Percentiles rank a stretch among this genome's conserved stretches.
These are phyloP conservation scores for Urocolius indicus DNA, from an alignment of 2,113 vertebrate genomes.

Conservation along the genomic window DNA sequence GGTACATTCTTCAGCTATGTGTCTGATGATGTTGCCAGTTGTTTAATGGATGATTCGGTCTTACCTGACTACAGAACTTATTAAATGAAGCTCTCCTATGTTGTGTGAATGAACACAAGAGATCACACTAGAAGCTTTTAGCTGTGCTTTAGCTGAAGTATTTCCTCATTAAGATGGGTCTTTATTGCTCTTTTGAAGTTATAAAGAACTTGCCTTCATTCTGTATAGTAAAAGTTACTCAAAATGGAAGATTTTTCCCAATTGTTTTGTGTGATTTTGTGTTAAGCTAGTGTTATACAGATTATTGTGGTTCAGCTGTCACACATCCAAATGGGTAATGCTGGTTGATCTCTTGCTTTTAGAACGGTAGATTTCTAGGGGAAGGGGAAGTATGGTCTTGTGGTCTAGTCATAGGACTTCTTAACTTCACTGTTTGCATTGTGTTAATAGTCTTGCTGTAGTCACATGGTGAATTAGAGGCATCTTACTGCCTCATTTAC, in stretches of 20 bases:
- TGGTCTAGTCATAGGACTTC: not conserved
- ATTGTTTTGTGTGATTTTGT: not conserved
- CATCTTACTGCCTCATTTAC: not conserved
- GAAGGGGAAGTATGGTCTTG: not conserved
- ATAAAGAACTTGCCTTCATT: not conserved
- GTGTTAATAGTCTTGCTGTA: not conserved
- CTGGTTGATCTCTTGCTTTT: conserved; percentile 28
- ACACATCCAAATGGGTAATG: not conserved
- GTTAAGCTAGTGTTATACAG: not conserved
- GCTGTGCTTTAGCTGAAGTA: not conserved
- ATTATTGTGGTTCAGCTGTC: not conserved
- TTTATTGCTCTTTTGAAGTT: not conserved
- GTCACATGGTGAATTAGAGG: not conserved
- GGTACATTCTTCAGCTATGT: not conserved
- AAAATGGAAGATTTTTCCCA: not conserved
- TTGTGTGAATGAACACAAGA: not conserved
- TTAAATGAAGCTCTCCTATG: not conserved
- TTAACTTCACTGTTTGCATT: not conserved
- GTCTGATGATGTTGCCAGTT: not conserved
- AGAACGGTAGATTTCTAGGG: conserved; percentile 50
- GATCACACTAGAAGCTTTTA: not conserved
- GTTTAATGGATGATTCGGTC: not conserved
- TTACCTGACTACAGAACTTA: not conserved
- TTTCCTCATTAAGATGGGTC: not conserved
- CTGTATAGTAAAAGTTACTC: not conserved